phyloP scores from a whole-genome alignment of 2,113 vertebrate species.

The Pelusios castaneus region DNA sequence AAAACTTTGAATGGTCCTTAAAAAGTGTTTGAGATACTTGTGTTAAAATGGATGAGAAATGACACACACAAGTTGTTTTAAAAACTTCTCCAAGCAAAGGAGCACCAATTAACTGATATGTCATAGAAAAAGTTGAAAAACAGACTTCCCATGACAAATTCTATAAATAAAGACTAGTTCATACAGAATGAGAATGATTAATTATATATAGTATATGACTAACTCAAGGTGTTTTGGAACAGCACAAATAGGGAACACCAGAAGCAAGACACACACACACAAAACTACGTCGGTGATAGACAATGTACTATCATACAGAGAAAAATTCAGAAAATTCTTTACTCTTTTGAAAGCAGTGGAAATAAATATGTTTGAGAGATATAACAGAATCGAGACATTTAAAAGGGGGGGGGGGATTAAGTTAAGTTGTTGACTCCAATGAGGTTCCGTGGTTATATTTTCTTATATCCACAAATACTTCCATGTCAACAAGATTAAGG shows the following conservation, averaged over 20 bases:
- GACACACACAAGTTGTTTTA: background rate
- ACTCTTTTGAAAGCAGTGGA: background rate
- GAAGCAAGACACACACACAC: background rate
- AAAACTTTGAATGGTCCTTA: background rate
- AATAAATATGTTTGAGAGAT: background rate
- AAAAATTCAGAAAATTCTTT: background rate
- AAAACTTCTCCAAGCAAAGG: slow-evolving; percentile 22
- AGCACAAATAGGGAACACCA: background rate
- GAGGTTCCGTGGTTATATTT: background rate
- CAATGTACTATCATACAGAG: background rate
- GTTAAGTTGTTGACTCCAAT: background rate
- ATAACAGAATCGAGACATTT: background rate
- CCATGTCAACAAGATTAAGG: background rate
- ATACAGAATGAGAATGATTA: slow-evolving; percentile 14
- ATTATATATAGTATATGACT: background rate
- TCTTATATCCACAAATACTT: background rate
- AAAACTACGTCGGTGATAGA: background rate
- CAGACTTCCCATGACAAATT: slow-evolving; percentile 42
- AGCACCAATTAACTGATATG: slow-evolving; percentile 1
- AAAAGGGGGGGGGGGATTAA: no score
- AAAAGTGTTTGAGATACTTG: background rate
- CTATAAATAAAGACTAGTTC: slow-evolving; percentile 42
- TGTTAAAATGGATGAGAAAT: background rate
- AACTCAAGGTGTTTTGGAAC: slow-evolving; percentile 41
- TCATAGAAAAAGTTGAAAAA: slow-evolving; percentile 52